phyloP scores from a whole-genome alignment of 2,113 vertebrate genomes.

The Ciconia boyciana region DNA sequence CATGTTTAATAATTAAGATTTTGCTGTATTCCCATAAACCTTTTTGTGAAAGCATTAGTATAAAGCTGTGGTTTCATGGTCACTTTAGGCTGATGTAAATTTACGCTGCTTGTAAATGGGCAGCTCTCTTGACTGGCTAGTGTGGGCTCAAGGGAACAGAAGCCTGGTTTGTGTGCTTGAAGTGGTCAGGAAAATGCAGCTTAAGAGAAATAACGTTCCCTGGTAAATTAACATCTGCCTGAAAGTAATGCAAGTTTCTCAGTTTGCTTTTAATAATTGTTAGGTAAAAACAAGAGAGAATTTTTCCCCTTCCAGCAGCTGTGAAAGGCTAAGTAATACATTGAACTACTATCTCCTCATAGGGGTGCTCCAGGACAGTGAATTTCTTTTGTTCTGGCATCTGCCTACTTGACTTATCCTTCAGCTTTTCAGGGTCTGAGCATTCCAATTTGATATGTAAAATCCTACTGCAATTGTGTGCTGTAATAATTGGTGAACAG shows the following conservation, averaged over 20 bases:
- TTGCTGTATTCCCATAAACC: neutral
- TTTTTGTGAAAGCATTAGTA: neutral
- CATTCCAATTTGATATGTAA: neutral
- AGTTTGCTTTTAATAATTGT: neutral
- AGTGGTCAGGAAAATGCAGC: neutral
- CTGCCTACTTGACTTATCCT: neutral
- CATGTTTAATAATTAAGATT: neutral
- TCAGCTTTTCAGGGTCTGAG: neutral
- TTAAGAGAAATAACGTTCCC: neutral
- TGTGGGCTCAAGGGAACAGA: neutral
- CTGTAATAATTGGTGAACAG: neutral
- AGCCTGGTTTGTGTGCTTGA: neutral
- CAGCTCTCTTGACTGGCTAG: neutral
- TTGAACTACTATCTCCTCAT: neutral
- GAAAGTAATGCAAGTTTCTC: neutral
- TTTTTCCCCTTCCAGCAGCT: neutral
- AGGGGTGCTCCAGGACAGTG: neutral
- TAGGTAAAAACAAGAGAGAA: neutral
- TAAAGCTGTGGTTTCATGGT: neutral
- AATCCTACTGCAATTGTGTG: neutral
- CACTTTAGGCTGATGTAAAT: neutral
- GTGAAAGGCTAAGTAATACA: neutral
- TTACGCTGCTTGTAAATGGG: neutral
- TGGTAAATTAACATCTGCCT: neutral
- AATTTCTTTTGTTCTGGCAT: neutral